Conservation (phyloP, 2,888 invertebrate species). For the Hypomecis atomaria region DNA sequence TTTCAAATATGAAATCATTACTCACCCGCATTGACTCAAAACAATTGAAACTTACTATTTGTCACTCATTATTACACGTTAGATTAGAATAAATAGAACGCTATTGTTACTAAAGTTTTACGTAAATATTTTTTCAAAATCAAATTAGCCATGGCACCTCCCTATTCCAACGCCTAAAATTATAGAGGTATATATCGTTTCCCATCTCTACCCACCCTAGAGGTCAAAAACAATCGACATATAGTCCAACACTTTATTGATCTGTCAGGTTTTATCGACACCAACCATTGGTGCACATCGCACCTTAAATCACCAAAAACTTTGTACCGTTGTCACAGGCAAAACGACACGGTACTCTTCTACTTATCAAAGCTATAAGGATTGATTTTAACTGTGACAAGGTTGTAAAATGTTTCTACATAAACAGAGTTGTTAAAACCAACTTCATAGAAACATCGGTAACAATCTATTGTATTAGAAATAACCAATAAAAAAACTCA, state of each 20-base stretch:
- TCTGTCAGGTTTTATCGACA: conserved; percentile 56
- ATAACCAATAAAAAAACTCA: conserved; percentile 51
- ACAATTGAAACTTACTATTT: too few species aligned
- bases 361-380: background rate
- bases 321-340: conserved; percentile 12
- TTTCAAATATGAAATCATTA: too few species aligned
- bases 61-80: too few species aligned
- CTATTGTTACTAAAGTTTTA: background rate
- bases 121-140: background rate
- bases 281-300: conserved; percentile 45
- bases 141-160: background rate
- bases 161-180: conserved; percentile 5
- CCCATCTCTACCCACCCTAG: conserved; percentile 35
- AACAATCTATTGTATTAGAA: conserved; percentile 49
- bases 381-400: conserved; percentile 6
- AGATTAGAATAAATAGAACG: too few species aligned
- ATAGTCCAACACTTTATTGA: conserved; percentile 50
- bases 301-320: background rate
- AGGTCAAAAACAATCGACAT: conserved; percentile 33
- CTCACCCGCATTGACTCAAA: too few species aligned
- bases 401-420: background rate
- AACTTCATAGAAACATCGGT: conserved; percentile 33
- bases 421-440: conserved; percentile 14
- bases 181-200: conserved; percentile 24
- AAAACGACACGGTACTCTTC: background rate